These are phyloP conservation scores for Melanchra persicariae DNA, from an alignment of 2,888 invertebrate species.

Conservation along the genomic window DNA sequence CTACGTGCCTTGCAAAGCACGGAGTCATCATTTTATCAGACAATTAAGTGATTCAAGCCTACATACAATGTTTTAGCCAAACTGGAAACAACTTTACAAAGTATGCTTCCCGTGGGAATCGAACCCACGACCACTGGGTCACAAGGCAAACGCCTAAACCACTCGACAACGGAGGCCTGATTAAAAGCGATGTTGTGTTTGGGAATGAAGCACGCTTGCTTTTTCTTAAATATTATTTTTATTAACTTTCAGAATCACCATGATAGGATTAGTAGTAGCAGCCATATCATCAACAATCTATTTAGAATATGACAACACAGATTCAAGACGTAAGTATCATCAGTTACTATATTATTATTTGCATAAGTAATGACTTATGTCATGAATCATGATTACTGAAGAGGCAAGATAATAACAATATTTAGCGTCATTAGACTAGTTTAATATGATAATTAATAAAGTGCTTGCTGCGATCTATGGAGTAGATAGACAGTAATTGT, in stretches of 20 bases:
- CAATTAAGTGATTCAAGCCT: too few species aligned
- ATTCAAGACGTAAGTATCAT: constrained; percentile 43
- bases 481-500: neutral
- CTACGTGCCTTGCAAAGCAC: too few species aligned
- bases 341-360: constrained; percentile 1
- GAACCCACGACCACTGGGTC: too few species aligned
- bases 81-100: too few species aligned
- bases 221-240: neutral
- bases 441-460: constrained; percentile 4
- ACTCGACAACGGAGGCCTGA: too few species aligned
- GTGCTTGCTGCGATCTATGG: neutral
- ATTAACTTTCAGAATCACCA: constrained; percentile 30
- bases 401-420: constrained; percentile 9
- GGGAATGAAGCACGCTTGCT: too few species aligned
- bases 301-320: constrained; percentile 30
- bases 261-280: constrained; percentile 17
- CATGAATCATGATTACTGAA: neutral
- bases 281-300: constrained; percentile 46
- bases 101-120: too few species aligned
- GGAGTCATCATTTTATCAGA: too few species aligned
- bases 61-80: too few species aligned
- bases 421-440: neutral
- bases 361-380: neutral
- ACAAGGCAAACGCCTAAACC: too few species aligned
- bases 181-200: too few species aligned